Base-by-base conservation (phyloP, 2,888 invertebrate species). In the Apotomis betuletana region DNA sequence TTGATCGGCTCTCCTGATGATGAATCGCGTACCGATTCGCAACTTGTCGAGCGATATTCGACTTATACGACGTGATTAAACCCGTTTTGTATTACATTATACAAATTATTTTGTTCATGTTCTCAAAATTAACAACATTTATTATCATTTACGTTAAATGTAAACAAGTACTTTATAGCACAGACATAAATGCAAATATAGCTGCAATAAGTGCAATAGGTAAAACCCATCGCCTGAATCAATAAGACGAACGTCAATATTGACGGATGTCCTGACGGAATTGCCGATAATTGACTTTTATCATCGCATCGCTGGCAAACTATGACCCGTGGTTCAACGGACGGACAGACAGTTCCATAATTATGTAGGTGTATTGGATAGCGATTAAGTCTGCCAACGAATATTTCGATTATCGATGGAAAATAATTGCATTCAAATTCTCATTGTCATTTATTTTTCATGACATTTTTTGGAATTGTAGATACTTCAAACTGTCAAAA, bases 261-360 rank as follows among this genome's bases (percentile, higher is more conserved):
- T 46, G 54, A 54, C 44, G 46, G 9, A 41, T 58, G 65, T 44
- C 12, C 41, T 12, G 57, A 57, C 58, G 65, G 27, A 55, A 73
- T 55, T 13, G 55, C 59, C n/a, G 27, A 61, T 36, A 67, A 67
- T 49, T 67, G 62, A 51, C 72, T 51, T 58, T 69, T 67, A 67
- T 67, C 67, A 49, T 58, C 38, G 57, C 36, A 49, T 49, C 61
- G 52, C 65, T 62, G 36, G 55, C 57, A 52, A 54, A 54, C 44
- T 38, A 3, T 41, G 41, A 69, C 57, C 15, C 51, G 9, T 5
- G 59, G 13, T 46, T 52, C 15, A 57, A 69, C 27, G 6, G 5
- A 41, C 41, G 27, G 13, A 68, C 61, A 5, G n/a, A 15, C 41
- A 38, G 44, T 49, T 36, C 12, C 46, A 27, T n/a, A 6, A 67